Conservation (phyloP, 2,113 vertebrate genomes). For the Chamaetylas fuelleborni region DNA sequence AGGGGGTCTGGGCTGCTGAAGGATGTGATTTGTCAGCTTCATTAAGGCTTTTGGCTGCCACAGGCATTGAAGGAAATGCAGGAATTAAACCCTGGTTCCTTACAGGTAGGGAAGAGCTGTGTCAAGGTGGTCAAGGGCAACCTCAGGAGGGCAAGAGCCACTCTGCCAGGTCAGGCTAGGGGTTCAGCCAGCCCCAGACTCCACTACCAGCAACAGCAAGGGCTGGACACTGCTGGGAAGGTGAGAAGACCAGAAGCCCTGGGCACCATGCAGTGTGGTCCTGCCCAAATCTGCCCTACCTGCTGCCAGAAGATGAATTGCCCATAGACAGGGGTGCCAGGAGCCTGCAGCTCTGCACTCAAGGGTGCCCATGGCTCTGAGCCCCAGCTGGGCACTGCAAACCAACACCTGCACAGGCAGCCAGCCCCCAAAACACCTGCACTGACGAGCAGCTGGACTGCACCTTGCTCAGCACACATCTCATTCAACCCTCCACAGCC, state of each 20-base stretch:
- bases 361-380: neutral
- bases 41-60: slow-evolving; percentile 3
- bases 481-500: neutral
- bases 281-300: neutral
- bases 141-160: rapidly evolving
- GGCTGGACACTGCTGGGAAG: neutral
- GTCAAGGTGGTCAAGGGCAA: neutral
- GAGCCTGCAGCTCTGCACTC: neutral
- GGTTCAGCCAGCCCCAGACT: neutral
- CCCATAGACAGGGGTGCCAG: neutral
- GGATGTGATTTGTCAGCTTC: slow-evolving; percentile 9
- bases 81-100: neutral
- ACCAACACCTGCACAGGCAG: neutral
- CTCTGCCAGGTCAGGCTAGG: neutral
- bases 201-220: neutral
- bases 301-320: neutral
- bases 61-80: neutral
- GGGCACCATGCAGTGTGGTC: rapidly evolving
- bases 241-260: neutral
- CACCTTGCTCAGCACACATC: neutral
- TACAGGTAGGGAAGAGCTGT: neutral
- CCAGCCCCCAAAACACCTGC: neutral
- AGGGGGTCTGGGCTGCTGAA: neutral
- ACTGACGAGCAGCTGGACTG: neutral
- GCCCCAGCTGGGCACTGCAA: neutral